Evolutionary conservation across 2,797 vertebrate genomes (phyloP), one percentile per base, ranked within the genome.

Genomic region (Pipistrellus pipistrellus): DNA sequence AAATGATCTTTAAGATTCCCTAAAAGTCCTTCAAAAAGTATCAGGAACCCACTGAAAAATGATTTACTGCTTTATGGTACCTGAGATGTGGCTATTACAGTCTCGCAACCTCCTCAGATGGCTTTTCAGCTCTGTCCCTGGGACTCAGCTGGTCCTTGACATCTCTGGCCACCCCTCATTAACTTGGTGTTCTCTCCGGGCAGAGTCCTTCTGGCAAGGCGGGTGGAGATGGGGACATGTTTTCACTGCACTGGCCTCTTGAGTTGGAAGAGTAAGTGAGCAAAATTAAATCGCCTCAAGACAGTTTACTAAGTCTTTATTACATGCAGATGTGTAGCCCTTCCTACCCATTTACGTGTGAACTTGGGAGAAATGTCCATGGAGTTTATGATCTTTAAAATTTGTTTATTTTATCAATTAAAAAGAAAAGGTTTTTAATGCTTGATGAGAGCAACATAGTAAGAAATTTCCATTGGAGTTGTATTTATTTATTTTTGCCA

Each of bases 71-170:
- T 77, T 88, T 80, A 38, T 18, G 38, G 23, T 86, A 21, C 21
- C 41, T 53, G 51, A n/a, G 1, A 48, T 72, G 48, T 68, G 55
- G 12, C 46, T 55, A 3, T 82, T 71, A 6, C 1, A 32, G 32
- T 35, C 41, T 82, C 46, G 51, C 69, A 87, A 27, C 18, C 81
- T 90, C 57, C 46, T 86, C 25, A 3, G 27, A 72, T 57, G 62
- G 23, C 8, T 75, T 88, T 71, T 21, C n/a, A 35, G 51, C 35
- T 14, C 4, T 25, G 46, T 84, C 4, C 57, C 77, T 25, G 84
- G 86, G 96, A 72, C 94, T 91, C 90, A 95, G 93, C 48, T 96
- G 91, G 93, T 44, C 62, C 59, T 62, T 48, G 53, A 38, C 78
- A 62, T 59, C 76, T 85, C 55, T 13, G 64, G 77, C 30, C 30